These are phyloP conservation scores for Ahaetulla prasina DNA, from an alignment of 2,113 vertebrate species.

Conservation along the genomic window DNA sequence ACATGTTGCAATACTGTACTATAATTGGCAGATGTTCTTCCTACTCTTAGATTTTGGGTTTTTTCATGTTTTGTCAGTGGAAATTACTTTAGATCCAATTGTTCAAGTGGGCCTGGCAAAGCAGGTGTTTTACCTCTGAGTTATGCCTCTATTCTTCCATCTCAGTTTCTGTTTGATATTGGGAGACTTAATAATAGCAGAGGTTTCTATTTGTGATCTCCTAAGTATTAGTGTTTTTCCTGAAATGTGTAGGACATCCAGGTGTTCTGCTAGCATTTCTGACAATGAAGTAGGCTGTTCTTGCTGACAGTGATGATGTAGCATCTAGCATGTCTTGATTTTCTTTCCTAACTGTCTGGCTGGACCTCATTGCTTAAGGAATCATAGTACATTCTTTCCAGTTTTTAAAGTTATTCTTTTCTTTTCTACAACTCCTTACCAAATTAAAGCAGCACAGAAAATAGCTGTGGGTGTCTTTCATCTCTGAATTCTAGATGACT, in stretches of 20 bases:
- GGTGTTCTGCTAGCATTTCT: neutral
- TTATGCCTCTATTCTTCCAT: neutral
- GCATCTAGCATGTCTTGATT: neutral
- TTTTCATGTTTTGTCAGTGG: neutral
- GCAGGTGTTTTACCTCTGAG: neutral
- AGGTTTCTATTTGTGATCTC: neutral
- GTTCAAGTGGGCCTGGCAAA: neutral
- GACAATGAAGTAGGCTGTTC: neutral
- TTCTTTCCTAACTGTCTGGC: neutral
- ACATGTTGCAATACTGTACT: neutral
- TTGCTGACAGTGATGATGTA: neutral
- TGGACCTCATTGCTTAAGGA: neutral
- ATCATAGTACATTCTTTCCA: neutral
- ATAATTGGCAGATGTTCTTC: neutral
- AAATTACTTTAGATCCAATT: neutral
- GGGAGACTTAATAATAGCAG: neutral
- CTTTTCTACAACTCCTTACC: neutral
- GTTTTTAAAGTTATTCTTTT: neutral
- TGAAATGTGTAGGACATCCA: neutral
- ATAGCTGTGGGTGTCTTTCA: neutral
- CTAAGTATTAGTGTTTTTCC: neutral
- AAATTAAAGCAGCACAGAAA: neutral
- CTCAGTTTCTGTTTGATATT: neutral
- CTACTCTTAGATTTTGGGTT: neutral
- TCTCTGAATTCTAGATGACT: neutral